Base-by-base conservation (phyloP, 1,140 invertebrate species). In the Trichogramma pretiosum region DNA sequence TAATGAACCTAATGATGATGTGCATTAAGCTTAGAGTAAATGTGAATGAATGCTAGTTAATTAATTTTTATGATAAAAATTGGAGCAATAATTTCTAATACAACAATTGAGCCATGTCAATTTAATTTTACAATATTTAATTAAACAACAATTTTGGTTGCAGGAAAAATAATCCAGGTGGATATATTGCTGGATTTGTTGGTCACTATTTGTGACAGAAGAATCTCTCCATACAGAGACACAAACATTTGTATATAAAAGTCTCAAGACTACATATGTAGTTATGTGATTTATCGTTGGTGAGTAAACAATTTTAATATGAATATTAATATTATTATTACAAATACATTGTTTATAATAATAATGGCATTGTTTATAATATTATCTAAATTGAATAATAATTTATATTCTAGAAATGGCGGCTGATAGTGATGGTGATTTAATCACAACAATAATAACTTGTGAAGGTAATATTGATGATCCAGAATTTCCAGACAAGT, bases 381-480 rank as follows among this genome's bases (percentile, higher is more conserved):
- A 22, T n/a, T 19, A 33, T n/a, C n/a, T n/a, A n/a, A n/a, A n/a
- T n/a, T 17, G 22, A 52, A 16, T 51, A 50, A 50, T 52, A 26
- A 44, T 52, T 48, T 42, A 30, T 55, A 38, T 56, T 51, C 32
- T 52, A 72, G 70, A 70, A 68, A 87, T 87, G 85, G 84, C 82
- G 75, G 79, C 80, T 69, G 81, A 84, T 69, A 81, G 81, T 74
- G 78, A 77, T 74, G 81, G 83, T 74, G 79, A 79, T 72, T 70
- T 77, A 64, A 73, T 82, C 63, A 78, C 82, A 72, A 83, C 82
- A 60, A 80, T 87, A 60, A 76, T 88, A 66, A 87, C 85, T 49
- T 88, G 85, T 70, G 80, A 87, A 68, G 86, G 86, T 58, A 79
- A 87, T 68, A 78, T 86, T 55, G 74, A 76, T 59, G 85, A 88